Conservation (phyloP, 2,797 vertebrate genomes). For the Philypnodon macrostomus region DNA sequence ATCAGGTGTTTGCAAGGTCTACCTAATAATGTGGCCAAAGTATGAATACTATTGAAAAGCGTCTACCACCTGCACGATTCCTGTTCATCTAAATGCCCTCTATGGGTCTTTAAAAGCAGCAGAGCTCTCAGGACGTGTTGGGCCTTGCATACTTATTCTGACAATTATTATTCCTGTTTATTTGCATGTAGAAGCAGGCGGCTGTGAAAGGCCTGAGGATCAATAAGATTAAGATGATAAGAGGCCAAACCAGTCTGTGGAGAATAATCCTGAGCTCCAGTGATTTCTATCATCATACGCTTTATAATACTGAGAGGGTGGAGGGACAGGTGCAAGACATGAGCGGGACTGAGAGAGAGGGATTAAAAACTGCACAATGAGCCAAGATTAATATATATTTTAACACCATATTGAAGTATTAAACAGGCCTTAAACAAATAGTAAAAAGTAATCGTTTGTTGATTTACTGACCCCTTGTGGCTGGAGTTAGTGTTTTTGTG, state of each 20-base stretch:
- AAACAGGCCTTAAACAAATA: too few relatives aligned
- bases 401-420: too few relatives aligned
- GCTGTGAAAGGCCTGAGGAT: conserved; percentile 47
- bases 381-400: too few relatives aligned
- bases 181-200: conserved; percentile 26
- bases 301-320: conserved; percentile 24
- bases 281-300: conserved; percentile 50
- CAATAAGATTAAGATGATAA: conserved; percentile 54
- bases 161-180: conserved; percentile 18
- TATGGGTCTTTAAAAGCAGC: background rate
- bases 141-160: background rate
- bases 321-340: conserved; percentile 21
- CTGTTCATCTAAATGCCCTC: conserved; percentile 8
- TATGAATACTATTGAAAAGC: conserved; percentile 7
- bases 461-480: too few relatives aligned
- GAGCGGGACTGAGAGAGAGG: conserved; percentile 19
- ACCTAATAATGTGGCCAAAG: background rate
- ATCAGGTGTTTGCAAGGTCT: background rate
- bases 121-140: background rate
- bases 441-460: too few relatives aligned
- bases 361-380: conserved; percentile 30
- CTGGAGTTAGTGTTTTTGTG: too few relatives aligned
- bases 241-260: conserved; percentile 36
- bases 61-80: conserved; percentile 3
- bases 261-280: conserved; percentile 62